Evolutionary conservation across 2,888 invertebrate genomes (phyloP).

Genomic region (Acleris cristana): DNA sequence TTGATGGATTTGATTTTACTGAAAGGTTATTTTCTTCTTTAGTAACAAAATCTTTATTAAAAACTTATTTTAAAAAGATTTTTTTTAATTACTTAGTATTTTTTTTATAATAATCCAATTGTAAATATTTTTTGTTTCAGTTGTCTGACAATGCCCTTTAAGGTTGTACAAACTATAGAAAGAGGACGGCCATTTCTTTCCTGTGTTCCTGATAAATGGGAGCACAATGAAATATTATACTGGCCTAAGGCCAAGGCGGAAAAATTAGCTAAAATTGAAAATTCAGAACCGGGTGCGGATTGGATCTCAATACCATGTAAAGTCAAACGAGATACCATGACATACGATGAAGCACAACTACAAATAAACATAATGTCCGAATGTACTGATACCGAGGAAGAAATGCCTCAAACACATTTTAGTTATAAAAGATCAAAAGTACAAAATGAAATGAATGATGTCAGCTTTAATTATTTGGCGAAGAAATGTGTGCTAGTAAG

Average conservation of each 20-base stretch:
- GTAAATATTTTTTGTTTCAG: too few species aligned
- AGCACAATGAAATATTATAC: constrained; percentile 3
- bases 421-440: too few species aligned
- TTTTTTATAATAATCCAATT: too few species aligned
- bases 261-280: constrained; percentile 11
- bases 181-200: constrained; percentile 12
- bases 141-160: too few species aligned
- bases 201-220: constrained; percentile 17
- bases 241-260: constrained; percentile 16
- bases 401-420: neutral
- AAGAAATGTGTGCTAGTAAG: too few species aligned
- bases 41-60: too few species aligned
- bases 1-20: too few species aligned
- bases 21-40: too few species aligned
- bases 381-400: constrained; percentile 9
- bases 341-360: constrained; percentile 17
- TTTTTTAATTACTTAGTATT: too few species aligned
- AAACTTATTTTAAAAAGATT: too few species aligned
- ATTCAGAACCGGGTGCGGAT: constrained; percentile 5
- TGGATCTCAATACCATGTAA: constrained; percentile 3
- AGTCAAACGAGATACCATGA: constrained; percentile 9
- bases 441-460: neutral
- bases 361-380: constrained; percentile 5
- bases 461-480: neutral
- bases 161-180: too few species aligned